Conservation (phyloP, 2,888 invertebrate genomes). For the Cheilosia grossa region DNA sequence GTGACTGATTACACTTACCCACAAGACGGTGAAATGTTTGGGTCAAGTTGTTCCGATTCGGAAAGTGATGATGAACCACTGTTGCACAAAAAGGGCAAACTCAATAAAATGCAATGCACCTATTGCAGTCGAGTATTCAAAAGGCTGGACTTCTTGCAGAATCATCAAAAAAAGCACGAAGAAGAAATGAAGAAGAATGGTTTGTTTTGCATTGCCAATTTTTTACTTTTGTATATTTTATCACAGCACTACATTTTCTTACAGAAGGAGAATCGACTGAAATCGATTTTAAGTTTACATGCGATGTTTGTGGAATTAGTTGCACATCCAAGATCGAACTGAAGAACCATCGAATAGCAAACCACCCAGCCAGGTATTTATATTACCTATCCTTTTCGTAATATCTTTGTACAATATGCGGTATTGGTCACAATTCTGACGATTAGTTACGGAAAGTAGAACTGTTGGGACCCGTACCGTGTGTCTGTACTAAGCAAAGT, state of each 20-base stretch:
- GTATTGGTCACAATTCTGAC: too few species aligned
- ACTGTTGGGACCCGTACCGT: background rate
- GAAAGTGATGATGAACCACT: slow-evolving; percentile 41
- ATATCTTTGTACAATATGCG: background rate
- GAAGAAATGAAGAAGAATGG: slow-evolving; percentile 43
- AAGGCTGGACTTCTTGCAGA: slow-evolving; percentile 48
- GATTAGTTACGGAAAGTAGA: background rate
- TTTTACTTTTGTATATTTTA: background rate
- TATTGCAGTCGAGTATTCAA: slow-evolving; percentile 58
- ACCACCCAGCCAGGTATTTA: slow-evolving; percentile 48
- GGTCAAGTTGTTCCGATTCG: slow-evolving; percentile 31
- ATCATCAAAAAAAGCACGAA: slow-evolving; percentile 58
- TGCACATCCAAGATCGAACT: slow-evolving; percentile 9
- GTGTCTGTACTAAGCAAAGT: background rate
- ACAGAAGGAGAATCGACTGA: slow-evolving; percentile 7
- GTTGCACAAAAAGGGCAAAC: slow-evolving; percentile 15
- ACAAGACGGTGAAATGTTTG: background rate
- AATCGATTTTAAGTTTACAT: background rate
- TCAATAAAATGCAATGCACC: slow-evolving; percentile 47
- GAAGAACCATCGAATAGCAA: slow-evolving; percentile 8
- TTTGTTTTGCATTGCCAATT: background rate
- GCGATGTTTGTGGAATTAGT: slow-evolving; percentile 39
- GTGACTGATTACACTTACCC: slow-evolving; percentile 27
- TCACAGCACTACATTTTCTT: background rate
- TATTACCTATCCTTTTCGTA: background rate